Percentiles rank a stretch among this genome's conserved stretches.
These are phyloP conservation scores for Odiellus spinosus DNA, from an alignment of 2,888 invertebrate species.

Conservation along the genomic window DNA sequence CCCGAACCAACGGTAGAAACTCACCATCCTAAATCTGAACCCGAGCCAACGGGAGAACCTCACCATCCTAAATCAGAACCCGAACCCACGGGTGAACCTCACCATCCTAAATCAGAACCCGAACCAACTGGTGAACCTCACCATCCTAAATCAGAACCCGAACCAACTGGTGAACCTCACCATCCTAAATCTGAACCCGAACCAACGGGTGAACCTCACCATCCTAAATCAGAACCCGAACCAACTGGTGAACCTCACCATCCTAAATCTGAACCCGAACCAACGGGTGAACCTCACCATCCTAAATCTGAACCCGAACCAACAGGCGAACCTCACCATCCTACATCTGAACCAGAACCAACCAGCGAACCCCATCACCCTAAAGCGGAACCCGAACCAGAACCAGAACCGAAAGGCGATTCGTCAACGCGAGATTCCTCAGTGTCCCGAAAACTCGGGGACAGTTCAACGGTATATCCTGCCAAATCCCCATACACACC, in stretches of 20 bases:
- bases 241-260: background rate
- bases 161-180: constrained; percentile 10
- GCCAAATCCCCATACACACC: constrained; percentile 44
- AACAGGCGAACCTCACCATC: background rate
- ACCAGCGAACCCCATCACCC: constrained; percentile 20
- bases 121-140: no score
- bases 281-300: constrained; percentile 12
- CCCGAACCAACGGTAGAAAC: constrained; percentile 8
- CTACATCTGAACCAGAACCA: constrained; percentile 23
- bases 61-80: constrained; percentile 19
- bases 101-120: constrained; percentile 23
- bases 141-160: constrained; percentile 25
- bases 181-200: constrained; percentile 22
- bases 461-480: constrained; percentile 4
- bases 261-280: constrained; percentile 3
- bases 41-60: constrained; percentile 20
- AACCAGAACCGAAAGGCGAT: constrained; percentile 13
- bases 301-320: constrained; percentile 29
- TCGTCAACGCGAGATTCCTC: constrained; percentile 22
- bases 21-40: constrained; percentile 22
- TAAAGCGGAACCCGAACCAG: constrained; percentile 25
- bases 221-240: constrained; percentile 24
- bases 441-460: background rate
- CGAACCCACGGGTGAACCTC: constrained; percentile 3
- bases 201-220: constrained; percentile 11